Conservation (phyloP, 2,797 vertebrate species). For the Onychomys arenicola region DNA sequence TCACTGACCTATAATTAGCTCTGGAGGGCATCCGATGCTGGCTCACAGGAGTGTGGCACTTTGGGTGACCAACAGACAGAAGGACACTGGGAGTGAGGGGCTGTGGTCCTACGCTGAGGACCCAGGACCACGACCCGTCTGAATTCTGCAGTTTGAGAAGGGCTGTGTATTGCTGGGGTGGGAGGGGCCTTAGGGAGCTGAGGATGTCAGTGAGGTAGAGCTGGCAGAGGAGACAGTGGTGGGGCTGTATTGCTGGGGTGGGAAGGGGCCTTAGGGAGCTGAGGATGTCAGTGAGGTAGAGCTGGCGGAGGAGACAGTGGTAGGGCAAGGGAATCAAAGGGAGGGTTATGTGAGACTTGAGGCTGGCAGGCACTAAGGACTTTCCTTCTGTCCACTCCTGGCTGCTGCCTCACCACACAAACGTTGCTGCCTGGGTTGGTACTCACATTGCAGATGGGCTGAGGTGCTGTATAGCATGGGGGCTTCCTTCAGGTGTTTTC, state of each 20-base stretch:
- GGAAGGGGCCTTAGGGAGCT: background rate
- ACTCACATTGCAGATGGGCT: background rate
- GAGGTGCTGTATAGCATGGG: background rate
- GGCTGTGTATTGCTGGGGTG: background rate
- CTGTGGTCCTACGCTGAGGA: background rate
- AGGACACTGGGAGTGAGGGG: background rate
- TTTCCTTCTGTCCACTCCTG: background rate
- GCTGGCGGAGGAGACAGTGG: no score
- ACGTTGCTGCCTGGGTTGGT: background rate
- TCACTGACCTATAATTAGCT: conserved; percentile 81
- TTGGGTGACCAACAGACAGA: background rate
- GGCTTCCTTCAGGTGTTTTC: background rate
- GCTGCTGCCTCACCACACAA: background rate
- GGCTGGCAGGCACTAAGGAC: background rate
- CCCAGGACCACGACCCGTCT: background rate
- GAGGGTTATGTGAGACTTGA: background rate
- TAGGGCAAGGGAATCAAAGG: background rate
- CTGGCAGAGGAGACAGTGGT: no score
- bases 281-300: background rate
- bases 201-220: background rate
- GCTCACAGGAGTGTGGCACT: conserved; percentile 20
- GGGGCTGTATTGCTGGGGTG: background rate
- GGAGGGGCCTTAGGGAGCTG: background rate
- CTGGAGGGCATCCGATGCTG: conserved; percentile 62
- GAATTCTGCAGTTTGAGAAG: background rate